A percentile compares a stretch with the other conserved stretches of the same genome.
Conservation (phyloP, 2,888 invertebrate genomes). For the Orchesellides sinensis region DNA sequence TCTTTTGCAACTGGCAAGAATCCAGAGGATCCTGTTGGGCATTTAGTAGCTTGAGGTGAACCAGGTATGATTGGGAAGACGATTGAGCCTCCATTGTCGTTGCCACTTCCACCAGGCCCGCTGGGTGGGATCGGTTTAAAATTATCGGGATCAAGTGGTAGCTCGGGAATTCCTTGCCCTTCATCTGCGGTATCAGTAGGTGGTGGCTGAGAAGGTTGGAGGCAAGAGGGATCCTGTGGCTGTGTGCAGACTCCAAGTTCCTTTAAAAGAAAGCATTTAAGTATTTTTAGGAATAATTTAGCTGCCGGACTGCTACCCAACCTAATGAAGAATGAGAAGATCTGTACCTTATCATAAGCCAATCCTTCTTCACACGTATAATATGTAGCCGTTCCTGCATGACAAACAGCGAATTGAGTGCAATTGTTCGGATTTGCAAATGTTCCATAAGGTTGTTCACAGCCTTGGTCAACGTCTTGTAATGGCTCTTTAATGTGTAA, state of each 20-base stretch:
- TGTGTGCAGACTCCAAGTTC: slow-evolving; percentile 39
- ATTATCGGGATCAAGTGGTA: slow-evolving; percentile 39
- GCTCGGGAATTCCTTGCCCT: no score
- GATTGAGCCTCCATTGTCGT: not conserved
- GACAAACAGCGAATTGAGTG: slow-evolving; percentile 66
- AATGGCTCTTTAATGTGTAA: slow-evolving; percentile 38
- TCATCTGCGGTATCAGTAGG: slow-evolving; percentile 2
- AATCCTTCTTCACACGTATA: slow-evolving; percentile 63
- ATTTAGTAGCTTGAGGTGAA: slow-evolving; percentile 11
- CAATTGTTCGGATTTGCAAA: slow-evolving; percentile 59
- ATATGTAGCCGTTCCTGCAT: slow-evolving; percentile 60
- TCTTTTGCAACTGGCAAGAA: slow-evolving; percentile 38
- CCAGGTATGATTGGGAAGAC: slow-evolving; percentile 39
- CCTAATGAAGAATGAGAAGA: no score
- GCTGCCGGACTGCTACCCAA: no score
- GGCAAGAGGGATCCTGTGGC: slow-evolving; percentile 36
- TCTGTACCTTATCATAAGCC: slow-evolving; percentile 66
- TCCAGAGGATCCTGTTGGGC: slow-evolving; percentile 11
- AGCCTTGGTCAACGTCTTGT: slow-evolving; percentile 43
- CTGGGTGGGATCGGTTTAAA: slow-evolving; percentile 29
- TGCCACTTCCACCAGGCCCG: not conserved
- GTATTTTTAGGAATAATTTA: no score
- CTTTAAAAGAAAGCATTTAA: slow-evolving; percentile 3
- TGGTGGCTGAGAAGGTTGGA: slow-evolving; percentile 10
- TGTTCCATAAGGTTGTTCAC: slow-evolving; percentile 67